A percentile compares a stretch with the other conserved stretches of the same genome.
These are phyloP conservation scores for Rhizomys pruinosus DNA, from an alignment of 2,113 vertebrate genomes.

Conservation along the genomic window DNA sequence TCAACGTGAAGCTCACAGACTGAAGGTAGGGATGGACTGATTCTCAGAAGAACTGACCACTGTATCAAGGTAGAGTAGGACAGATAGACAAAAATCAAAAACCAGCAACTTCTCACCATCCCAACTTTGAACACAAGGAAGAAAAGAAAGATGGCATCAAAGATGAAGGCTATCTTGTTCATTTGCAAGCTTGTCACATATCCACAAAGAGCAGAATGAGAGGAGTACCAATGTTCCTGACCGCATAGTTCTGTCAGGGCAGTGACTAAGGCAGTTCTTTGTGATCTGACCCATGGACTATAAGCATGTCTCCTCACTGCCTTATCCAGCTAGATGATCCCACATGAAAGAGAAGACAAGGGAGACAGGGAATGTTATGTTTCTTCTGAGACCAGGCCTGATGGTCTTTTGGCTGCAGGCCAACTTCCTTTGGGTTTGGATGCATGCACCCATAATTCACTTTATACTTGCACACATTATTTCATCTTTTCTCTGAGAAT, in stretches of 20 bases:
- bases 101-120: neutral
- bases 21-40: neutral
- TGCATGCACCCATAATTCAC: neutral
- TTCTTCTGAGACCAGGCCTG: conserved; percentile 43
- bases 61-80: neutral
- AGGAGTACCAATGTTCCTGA: neutral
- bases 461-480: neutral
- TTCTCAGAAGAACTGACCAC: neutral
- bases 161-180: neutral
- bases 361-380: neutral
- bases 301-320: neutral
- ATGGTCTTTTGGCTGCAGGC: conserved; percentile 51
- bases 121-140: neutral
- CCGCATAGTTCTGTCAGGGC: neutral
- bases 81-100: neutral
- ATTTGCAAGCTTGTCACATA: neutral
- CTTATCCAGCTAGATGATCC: conserved; percentile 21
- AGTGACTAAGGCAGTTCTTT: neutral
- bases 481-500: neutral
- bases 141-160: neutral
- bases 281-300: conserved; percentile 19
- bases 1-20: neutral
- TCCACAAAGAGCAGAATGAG: neutral
- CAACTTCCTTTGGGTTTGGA: conserved; percentile 48
- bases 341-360: conserved; percentile 26